A percentile compares a stretch with the other conserved stretches of the same genome.
These are phyloP conservation scores for Paralinhomoeus sp. DNA, from an alignment of 2,888 invertebrate species.

Conservation along the genomic window DNA sequence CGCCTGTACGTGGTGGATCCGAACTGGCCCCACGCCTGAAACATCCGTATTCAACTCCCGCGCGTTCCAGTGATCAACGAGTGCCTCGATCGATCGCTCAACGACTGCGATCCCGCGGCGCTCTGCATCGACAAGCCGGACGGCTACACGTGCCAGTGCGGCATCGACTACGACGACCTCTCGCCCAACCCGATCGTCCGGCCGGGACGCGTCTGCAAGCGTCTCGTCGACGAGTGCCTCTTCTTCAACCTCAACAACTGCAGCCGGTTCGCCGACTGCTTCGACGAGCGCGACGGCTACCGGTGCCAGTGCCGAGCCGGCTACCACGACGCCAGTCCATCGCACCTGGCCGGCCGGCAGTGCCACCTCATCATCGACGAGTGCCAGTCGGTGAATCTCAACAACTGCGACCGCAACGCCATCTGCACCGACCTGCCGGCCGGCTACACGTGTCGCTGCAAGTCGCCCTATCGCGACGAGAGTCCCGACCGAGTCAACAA, in stretches of 20 bases:
- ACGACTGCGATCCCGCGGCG: slow-evolving; percentile 19
- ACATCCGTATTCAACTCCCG: too few species aligned
- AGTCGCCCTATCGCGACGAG: neutral
- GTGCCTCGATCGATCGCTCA: slow-evolving; percentile 19
- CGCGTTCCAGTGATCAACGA: slow-evolving; percentile 14
- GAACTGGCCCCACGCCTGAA: neutral
- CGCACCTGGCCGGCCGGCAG: slow-evolving; percentile 16
- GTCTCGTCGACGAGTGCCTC: slow-evolving; percentile 17
- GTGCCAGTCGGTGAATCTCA: slow-evolving; percentile 20
- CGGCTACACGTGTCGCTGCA: slow-evolving; percentile 9
- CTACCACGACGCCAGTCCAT: slow-evolving; percentile 22
- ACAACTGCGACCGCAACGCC: slow-evolving; percentile 22
- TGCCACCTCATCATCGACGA: slow-evolving; percentile 23
- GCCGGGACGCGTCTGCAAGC: neutral
- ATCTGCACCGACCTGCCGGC: slow-evolving; percentile 19
- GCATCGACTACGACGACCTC: slow-evolving; percentile 16
- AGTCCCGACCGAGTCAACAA: neutral
- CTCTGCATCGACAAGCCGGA: slow-evolving; percentile 6
- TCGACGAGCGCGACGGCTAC: slow-evolving; percentile 17
- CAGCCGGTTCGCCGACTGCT: slow-evolving; percentile 18
- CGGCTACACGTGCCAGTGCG: slow-evolving; percentile 20
- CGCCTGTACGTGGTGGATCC: neutral
- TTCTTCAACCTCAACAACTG: slow-evolving; percentile 21
- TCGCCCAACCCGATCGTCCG: slow-evolving; percentile 14
- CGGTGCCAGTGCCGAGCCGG: slow-evolving; percentile 15